A percentile compares a stretch with the other conserved stretches of the same genome.
Evolutionary conservation across 1,140 invertebrate genomes (phyloP).

Genomic region (Planococcus citri): DNA sequence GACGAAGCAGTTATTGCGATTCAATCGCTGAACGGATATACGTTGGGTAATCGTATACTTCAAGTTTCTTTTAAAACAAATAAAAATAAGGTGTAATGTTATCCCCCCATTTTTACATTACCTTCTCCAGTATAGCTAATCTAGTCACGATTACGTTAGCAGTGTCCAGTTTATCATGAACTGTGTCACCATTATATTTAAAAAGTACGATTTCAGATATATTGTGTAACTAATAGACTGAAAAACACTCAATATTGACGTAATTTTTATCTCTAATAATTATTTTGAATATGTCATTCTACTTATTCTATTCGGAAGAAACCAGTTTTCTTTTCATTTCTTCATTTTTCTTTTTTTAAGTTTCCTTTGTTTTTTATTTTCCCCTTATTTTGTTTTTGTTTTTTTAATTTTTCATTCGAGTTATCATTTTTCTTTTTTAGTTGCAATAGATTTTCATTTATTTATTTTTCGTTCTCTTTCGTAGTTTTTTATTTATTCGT

Average conservation of each 20-base stretch:
- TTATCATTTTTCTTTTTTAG: not conserved
- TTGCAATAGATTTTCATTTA: conserved; percentile 3
- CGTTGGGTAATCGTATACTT: conserved; percentile 89
- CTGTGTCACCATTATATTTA: not conserved
- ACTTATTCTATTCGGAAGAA: not conserved
- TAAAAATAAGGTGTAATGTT: conserved; percentile 51
- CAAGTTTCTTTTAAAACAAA: conserved; percentile 98
- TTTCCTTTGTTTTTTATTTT: not conserved
- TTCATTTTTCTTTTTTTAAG: conserved; percentile 5
- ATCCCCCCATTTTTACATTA: not conserved
- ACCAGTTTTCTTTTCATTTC: not conserved
- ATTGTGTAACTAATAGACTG: conserved; percentile 7
- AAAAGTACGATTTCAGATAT: not conserved
- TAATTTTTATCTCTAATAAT: not conserved
- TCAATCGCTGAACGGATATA: conserved; percentile 94
- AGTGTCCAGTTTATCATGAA: not conserved
- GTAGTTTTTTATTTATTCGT: not conserved
- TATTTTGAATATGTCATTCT: conserved; percentile 14
- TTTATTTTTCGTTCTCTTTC: not conserved
- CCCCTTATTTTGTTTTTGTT: not conserved
- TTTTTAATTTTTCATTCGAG: not conserved
- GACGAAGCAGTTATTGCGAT: conserved; percentile 96
- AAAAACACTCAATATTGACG: not conserved
- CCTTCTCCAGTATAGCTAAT: not conserved
- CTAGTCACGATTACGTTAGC: not conserved